A percentile compares a stretch with the other conserved stretches of the same genome.
Conservation (phyloP, 2,888 invertebrate genomes). For the Sinopyrophorus schimmeli region DNA sequence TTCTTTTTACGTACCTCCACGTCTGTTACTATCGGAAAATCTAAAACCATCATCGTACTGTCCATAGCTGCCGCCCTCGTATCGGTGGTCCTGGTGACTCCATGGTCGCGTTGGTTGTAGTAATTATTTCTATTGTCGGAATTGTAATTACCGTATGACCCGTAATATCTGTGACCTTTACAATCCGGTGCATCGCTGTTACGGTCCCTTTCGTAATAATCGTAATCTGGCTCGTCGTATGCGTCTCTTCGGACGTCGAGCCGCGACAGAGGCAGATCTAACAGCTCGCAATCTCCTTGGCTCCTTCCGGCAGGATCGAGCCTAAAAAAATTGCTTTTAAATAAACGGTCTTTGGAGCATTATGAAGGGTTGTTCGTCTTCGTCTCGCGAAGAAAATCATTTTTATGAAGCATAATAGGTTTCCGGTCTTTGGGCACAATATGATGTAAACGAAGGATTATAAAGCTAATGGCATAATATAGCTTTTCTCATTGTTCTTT, state of each 20-base stretch:
- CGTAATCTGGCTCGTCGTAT: slow-evolving; percentile 71
- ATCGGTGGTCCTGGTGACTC: slow-evolving; percentile 24
- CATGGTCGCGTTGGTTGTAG: slow-evolving; percentile 16
- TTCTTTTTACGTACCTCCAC: slow-evolving; percentile 33
- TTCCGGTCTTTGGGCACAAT: slow-evolving; percentile 20
- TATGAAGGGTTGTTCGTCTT: slow-evolving; percentile 2
- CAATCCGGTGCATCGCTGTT: slow-evolving; percentile 68
- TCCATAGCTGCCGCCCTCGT: slow-evolving; percentile 18
- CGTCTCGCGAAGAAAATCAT: slow-evolving; percentile 9
- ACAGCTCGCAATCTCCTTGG: slow-evolving; percentile 77
- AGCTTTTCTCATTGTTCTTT: slow-evolving; percentile 11
- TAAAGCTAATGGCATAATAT: slow-evolving; percentile 10
- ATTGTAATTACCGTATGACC: slow-evolving; percentile 8
- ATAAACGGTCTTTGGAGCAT: too few relatives aligned
- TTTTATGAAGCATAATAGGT: slow-evolving; percentile 15
- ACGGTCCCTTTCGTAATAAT: slow-evolving; percentile 78
- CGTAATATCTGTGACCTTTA: slow-evolving; percentile 36
- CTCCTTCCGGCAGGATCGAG: slow-evolving; percentile 70
- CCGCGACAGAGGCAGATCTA: slow-evolving; percentile 70
- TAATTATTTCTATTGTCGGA: slow-evolving; percentile 12
- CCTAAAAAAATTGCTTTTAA: too few relatives aligned
- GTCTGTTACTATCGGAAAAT: slow-evolving; percentile 19
- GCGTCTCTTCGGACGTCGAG: slow-evolving; percentile 69
- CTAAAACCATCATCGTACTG: slow-evolving; percentile 12
- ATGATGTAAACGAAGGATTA: slow-evolving; percentile 10